Base-by-base conservation (phyloP, 2,113 vertebrate genomes). In the Onychostruthus taczanowskii region DNA sequence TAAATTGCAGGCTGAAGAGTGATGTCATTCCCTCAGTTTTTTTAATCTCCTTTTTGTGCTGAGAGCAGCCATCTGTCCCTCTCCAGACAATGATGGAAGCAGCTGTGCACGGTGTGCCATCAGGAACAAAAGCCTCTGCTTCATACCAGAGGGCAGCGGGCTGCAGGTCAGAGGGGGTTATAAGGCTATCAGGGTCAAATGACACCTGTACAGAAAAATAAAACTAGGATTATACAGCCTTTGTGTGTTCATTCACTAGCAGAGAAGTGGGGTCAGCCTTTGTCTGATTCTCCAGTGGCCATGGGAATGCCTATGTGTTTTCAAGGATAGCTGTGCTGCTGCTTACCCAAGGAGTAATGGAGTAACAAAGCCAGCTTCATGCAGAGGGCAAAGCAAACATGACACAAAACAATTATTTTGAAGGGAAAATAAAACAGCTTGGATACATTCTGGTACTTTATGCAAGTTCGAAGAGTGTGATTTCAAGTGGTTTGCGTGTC, bases 51-150 rank as follows among this genome's bases (percentile, higher is more conserved):
- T 95, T 95, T 96, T 97, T 86, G 37, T 91, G 61, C 66, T 85
- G 73, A 87, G 79, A 62, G 56, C 89, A 88, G 85, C 94, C 96
- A 93, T 98, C 97, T 98, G 96, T 97, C 94, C 89, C 73, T 23
- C 13, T 77, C n/a, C 70, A 28, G 75, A 96, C 82, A 97, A 92
- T 87, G 47, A 19, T 4, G 12, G 73, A 39, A 68, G 92, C 94
- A 97, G 90, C 95, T 97, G 96, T 80, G 72, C 52, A 3, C 18
- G 59, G 76, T 68, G 89, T 87, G 78, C 87, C 89, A 69, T 78
- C 74, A 31, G 74, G 75, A 92, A 96, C 76, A 96, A 94, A 97
- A 95, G 69, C 61, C 12, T 20, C 74, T 35, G 24, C 80, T 89
- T 90, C 28, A 6, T 58, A 83, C 52, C 91, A 64, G 66, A 70